Conservation (phyloP, 2,888 invertebrate genomes). For the Ariolimax columbianus region DNA sequence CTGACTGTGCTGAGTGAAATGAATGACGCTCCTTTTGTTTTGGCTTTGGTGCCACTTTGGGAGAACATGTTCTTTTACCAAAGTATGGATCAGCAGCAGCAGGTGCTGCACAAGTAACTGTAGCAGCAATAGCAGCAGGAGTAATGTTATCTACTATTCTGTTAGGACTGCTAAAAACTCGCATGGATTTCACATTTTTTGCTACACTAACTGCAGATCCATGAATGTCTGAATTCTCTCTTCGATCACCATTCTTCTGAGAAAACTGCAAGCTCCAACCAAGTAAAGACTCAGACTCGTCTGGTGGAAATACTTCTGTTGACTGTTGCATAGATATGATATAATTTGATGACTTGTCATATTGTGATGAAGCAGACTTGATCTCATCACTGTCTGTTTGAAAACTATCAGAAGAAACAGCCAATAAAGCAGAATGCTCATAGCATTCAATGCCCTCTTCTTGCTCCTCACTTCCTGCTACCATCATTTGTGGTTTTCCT, state of each 20-base stretch:
- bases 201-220: conserved; percentile 21
- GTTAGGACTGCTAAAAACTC: conserved; percentile 27
- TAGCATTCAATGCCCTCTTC: conserved; percentile 33
- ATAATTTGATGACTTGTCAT: conserved; percentile 4
- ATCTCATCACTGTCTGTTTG: conserved; percentile 15
- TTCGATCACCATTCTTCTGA: neutral
- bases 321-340: conserved; percentile 37
- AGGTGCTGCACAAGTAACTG: conserved; percentile 46
- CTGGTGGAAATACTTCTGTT: conserved; percentile 16
- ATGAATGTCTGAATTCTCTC: conserved; percentile 20
- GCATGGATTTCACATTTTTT: conserved; percentile 18
- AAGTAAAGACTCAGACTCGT: conserved; percentile 5
- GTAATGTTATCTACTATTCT: conserved; percentile 44
- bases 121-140: conserved; percentile 43
- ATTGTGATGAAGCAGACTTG: neutral
- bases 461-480: neutral
- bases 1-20: conserved; percentile 7
- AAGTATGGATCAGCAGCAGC: conserved; percentile 33
- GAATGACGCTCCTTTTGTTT: conserved; percentile 47
- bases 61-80: neutral
- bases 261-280: neutral
- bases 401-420: neutral
- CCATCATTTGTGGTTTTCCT: neutral
- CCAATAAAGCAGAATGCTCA: conserved; percentile 28
- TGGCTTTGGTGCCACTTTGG: conserved; percentile 50